Base-by-base conservation (phyloP, 2,113 vertebrate genomes). In the Brachionichthys hirsutus region DNA sequence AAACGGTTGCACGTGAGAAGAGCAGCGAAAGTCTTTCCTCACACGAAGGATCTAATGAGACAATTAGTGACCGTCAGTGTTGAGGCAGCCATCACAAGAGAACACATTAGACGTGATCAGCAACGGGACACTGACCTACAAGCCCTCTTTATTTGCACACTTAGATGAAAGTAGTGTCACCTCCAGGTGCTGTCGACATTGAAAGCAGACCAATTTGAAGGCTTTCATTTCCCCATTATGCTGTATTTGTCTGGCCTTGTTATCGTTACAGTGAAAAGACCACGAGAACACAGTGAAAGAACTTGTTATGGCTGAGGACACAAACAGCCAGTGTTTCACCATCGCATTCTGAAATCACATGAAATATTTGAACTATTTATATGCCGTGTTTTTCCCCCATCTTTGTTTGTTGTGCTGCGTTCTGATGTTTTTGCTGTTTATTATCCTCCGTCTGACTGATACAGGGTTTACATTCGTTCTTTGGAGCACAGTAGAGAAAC, bases 331-430 rank as follows among this genome's bases (percentile, higher is more conserved):
- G 73, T 81, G 80, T 90, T 91, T 90, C 85, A 89, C 85, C 90
- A 88, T 77, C 67, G 11, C 49, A 58, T 81, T 80, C 83, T 77
- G 77, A 88, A 88, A 88, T 85, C 79, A 76, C 73, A 85, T 85
- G 83, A 88, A 91, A 88, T 81, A 88, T 87, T 83, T 87, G 75
- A 90, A 90, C 83, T 87, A 88, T 89, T 88, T 87, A 87, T 86
- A 84, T 17, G 30, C 46, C 9, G 4, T 20, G 16, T 74, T 75
- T 67, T 64, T 24, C n/a, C 67, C 48, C 61, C 38, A 75, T 85
- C 84, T 77, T 52, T 73, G 77, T 79, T 86, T 86, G 78, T 80
- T 72, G 74, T 75, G 73, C 62, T 58, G 61, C 38, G 70, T 81
- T 78, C 52, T 77, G 81, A 86, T 87, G 85, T 86, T 85, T 81